phyloP scores from a whole-genome alignment of 2,797 vertebrate genomes.

The Limosa lapponica region DNA sequence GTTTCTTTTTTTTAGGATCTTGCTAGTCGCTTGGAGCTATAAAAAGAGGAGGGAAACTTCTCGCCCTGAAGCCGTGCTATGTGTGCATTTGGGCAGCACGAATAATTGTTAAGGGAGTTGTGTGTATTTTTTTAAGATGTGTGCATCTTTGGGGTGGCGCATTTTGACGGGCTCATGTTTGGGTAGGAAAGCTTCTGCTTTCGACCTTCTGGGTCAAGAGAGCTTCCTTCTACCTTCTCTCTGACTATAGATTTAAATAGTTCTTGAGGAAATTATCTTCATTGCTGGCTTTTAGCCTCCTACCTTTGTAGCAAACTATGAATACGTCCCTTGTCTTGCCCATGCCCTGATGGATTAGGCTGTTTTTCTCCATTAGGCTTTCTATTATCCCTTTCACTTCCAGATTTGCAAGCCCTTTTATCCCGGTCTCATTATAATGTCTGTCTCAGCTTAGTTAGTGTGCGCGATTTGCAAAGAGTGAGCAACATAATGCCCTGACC shows the following conservation, averaged over 20 bases:
- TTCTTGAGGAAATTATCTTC: background rate
- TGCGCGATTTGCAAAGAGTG: background rate
- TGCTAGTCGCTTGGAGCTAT: background rate
- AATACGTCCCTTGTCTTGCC: background rate
- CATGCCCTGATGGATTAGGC: background rate
- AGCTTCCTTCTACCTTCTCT: background rate
- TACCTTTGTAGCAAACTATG: background rate
- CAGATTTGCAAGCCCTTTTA: conserved; percentile 15
- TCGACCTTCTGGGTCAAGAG: background rate
- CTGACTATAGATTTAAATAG: background rate
- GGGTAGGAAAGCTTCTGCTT: background rate
- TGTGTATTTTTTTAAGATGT: background rate
- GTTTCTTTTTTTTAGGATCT: background rate
- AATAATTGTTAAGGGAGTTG: background rate
- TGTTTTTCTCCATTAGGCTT: background rate
- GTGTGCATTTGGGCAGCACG: background rate
- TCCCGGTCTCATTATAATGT: background rate
- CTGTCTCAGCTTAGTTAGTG: background rate
- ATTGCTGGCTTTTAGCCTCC: background rate
- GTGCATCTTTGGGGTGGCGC: background rate
- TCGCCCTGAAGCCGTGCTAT: background rate
- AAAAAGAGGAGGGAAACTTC: background rate
- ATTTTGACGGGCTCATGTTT: background rate
- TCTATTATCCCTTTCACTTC: conserved; percentile 4
- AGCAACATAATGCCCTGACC: conserved; percentile 38